Base-by-base conservation (phyloP, 2,797 vertebrate genomes). In the Protosalanx chinensis region DNA sequence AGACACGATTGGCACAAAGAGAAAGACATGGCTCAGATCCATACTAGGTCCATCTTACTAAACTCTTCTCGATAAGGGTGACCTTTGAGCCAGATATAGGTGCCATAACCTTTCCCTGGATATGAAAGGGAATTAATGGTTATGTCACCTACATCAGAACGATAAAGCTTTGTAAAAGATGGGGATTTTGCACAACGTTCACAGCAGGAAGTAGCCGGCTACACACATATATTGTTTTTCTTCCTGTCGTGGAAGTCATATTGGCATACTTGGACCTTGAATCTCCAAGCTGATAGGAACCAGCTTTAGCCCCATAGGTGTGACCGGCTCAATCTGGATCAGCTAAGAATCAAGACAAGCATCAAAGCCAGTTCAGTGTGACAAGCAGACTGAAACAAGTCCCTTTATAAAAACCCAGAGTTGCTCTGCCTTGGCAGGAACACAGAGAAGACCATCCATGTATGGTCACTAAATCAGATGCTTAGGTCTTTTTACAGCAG, bases 381-480 rank as follows among this genome's bases (percentile, higher is more conserved):
- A 7, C 35, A 37, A 37, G 7, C 35, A 37, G 35, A 37, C 1
- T 37, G 35, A 37, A 37, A 33, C 60, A 15, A 68, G 57, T 64
- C 59, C 30, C 56, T 76, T 37, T 79, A 0, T 46, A 23, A 70
- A 27, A 58, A 4, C 57, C n/a, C 18, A 27, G 57, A 20, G 35
- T 37, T 37, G 6, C 35, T 8, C 35, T 37, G 6, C 35, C 35
- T 69, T 12, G 35, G 16, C 27, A 60, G 74, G 70, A 57, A 72
- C 29, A 20, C 49, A 51, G 75, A 59, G 71, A 46, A 62, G 65
- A 41, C 72, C 78, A 51, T 76, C 90, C 89, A 82, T 91, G 83
- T 92, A 89, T 88, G 89, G 90, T 87, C 86, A 88, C 63, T 68
- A 53, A 66, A 69, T 35, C 70, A 65, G 53, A 76, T 65, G 72